Conservation (phyloP, 2,888 invertebrate genomes). For the Plagodis dolabraria region DNA sequence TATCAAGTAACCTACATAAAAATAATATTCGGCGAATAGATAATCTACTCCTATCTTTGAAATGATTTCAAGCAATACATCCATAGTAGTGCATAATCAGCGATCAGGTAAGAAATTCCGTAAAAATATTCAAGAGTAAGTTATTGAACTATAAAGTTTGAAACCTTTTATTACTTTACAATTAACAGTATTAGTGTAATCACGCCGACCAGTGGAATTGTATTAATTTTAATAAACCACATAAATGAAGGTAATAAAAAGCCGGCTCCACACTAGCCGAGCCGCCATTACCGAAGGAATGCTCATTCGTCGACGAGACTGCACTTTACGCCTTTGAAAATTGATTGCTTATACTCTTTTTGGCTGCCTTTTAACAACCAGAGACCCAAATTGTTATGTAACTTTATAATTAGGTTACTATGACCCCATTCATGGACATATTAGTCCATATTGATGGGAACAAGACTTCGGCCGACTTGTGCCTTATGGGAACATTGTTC, state of each 20-base stretch:
- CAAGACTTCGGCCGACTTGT: constrained; percentile 16
- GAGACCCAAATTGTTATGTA: constrained; percentile 58
- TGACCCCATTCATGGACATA: constrained; percentile 31
- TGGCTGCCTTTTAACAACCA: constrained; percentile 61
- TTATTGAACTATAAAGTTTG: constrained; percentile 7
- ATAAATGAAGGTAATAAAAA: constrained; percentile 34
- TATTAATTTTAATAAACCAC: constrained; percentile 21
- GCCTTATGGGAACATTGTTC: constrained; percentile 36
- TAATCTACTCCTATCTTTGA: no score
- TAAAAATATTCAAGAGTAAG: neutral
- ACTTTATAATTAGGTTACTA: constrained; percentile 56
- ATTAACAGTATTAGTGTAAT: constrained; percentile 16
- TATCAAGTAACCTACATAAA: no score
- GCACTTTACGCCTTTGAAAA: constrained; percentile 70
- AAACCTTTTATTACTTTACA: constrained; percentile 6
- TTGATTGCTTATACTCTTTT: constrained; percentile 66
- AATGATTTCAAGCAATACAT: no score
- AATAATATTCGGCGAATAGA: no score
- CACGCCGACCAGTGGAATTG: constrained; percentile 5
- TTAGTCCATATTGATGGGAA: constrained; percentile 31
- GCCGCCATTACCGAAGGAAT: constrained; percentile 62
- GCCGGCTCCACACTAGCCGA: constrained; percentile 45
- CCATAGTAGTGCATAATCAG: no score
- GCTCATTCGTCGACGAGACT: constrained; percentile 59
- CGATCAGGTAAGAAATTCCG: neutral